Evolutionary conservation across 2,888 invertebrate genomes (phyloP).

Genomic region (Mystacides longicornis): DNA sequence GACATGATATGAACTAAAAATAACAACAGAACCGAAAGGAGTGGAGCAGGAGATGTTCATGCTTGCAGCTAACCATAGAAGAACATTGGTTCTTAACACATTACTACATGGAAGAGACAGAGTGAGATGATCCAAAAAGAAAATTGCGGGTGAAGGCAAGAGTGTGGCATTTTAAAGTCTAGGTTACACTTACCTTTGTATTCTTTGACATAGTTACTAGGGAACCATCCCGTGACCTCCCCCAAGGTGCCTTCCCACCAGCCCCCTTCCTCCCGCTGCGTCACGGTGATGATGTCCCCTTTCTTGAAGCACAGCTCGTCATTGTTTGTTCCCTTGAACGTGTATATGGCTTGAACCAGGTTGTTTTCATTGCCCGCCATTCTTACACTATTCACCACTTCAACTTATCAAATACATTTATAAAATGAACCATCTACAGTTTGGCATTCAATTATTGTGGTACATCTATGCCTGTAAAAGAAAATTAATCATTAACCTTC

Average conservation of each 20-base stretch:
- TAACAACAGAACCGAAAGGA: no score
- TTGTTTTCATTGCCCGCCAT: constrained; percentile 52
- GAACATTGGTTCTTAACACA: no score
- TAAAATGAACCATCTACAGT: not conserved
- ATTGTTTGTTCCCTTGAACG: constrained; percentile 93
- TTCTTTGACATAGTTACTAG: constrained; percentile 94
- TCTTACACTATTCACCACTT: not conserved
- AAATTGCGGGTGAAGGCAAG: no score
- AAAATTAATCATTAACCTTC: no score
- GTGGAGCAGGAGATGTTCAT: no score
- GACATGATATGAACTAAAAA: no score
- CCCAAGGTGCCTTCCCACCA: constrained; percentile 99
- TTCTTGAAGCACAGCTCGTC: constrained; percentile 96
- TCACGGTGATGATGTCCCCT: constrained; percentile 93
- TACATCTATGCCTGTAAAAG: no score
- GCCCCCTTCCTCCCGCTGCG: constrained; percentile 92
- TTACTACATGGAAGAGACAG: no score
- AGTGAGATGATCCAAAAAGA: no score
- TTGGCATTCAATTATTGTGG: no score
- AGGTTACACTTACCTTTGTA: constrained; percentile 68
- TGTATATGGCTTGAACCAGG: constrained; percentile 84
- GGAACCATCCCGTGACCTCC: constrained; percentile 97
- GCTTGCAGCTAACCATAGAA: no score
- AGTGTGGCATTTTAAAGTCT: no score
- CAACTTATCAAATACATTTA: not conserved